Percentiles rank a stretch among this genome's conserved stretches.
Conservation (phyloP, 2,888 invertebrate genomes). For the Microdon myrmicae region DNA sequence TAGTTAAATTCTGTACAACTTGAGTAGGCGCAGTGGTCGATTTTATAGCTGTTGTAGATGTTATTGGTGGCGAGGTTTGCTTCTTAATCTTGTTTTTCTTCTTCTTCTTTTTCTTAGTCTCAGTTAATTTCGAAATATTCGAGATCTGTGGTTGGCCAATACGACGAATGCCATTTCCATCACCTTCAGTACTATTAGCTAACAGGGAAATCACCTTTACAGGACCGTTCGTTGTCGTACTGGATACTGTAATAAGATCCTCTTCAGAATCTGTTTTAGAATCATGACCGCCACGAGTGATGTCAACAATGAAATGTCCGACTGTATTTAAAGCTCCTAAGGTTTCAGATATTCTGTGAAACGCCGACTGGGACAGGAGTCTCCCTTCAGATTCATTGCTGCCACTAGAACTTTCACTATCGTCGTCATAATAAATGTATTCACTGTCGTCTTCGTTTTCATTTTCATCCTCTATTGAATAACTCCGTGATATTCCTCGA, state of each 20-base stretch:
- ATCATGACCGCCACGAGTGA: conserved; percentile 71
- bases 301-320: conserved; percentile 85
- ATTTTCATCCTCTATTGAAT: conserved; percentile 57
- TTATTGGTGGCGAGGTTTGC: conserved; percentile 49
- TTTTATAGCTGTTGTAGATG: conserved; percentile 18
- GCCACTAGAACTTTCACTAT: conserved; percentile 55
- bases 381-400: conserved; percentile 67
- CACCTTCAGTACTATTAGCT: conserved; percentile 4
- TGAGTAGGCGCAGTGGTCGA: conserved; percentile 1
- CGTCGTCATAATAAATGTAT: conserved; percentile 25
- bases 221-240: conserved; percentile 39
- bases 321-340: conserved; percentile 86
- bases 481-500: conserved; percentile 18
- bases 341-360: conserved; percentile 73
- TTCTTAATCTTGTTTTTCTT: conserved; percentile 63
- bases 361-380: conserved; percentile 72
- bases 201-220: conserved; percentile 44
- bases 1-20: neutral
- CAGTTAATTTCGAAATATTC: conserved; percentile 58
- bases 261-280: conserved; percentile 56
- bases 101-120: conserved; percentile 63
- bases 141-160: conserved; percentile 31
- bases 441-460: conserved; percentile 26
- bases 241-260: conserved; percentile 1
- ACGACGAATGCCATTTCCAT: conserved; percentile 21